Evolutionary conservation across 2,888 invertebrate species (phyloP).

Genomic region (Pseudococcus jackbeardsleyi): DNA sequence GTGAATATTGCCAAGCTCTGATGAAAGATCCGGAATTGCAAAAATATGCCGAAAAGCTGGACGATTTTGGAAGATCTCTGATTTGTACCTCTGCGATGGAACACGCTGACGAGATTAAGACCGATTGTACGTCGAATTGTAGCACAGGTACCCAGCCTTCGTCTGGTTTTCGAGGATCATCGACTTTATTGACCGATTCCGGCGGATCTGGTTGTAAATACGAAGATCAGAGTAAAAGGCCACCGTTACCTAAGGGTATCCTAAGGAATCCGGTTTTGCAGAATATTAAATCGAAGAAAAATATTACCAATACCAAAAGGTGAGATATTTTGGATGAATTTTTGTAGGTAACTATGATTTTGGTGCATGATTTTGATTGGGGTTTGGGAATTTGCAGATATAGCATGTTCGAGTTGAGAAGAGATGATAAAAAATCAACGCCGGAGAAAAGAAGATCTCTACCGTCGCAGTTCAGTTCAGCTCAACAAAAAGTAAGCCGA

Average conservation of each 20-base stretch:
- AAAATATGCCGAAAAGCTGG: conserved; percentile 73
- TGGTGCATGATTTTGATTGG: neutral
- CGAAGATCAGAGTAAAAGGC: conserved; percentile 50
- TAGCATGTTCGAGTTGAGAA: conserved; percentile 85
- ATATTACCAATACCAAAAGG: conserved; percentile 73
- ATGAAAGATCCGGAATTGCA: conserved; percentile 85
- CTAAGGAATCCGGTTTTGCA: conserved; percentile 64
- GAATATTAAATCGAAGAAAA: conserved; percentile 66
- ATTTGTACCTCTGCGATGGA: conserved; percentile 71
- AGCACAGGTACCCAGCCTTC: conserved; percentile 85
- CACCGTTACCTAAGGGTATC: conserved; percentile 61
- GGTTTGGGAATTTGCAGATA: conserved; percentile 71
- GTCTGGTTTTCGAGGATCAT: conserved; percentile 88
- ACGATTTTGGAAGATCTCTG: conserved; percentile 70
- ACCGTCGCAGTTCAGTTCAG: conserved; percentile 65
- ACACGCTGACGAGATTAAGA: conserved; percentile 68
- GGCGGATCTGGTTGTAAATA: conserved; percentile 21
- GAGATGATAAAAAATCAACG: conserved; percentile 67
- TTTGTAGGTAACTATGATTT: neutral
- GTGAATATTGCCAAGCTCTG: conserved; percentile 84
- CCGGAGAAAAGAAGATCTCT: conserved; percentile 66
- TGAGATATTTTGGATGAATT: neutral
- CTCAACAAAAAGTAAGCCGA: conserved; percentile 63
- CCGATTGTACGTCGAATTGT: conserved; percentile 74
- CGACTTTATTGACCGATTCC: conserved; percentile 72